Conservation (phyloP, 2,113 vertebrate genomes). For the Athene noctua region DNA sequence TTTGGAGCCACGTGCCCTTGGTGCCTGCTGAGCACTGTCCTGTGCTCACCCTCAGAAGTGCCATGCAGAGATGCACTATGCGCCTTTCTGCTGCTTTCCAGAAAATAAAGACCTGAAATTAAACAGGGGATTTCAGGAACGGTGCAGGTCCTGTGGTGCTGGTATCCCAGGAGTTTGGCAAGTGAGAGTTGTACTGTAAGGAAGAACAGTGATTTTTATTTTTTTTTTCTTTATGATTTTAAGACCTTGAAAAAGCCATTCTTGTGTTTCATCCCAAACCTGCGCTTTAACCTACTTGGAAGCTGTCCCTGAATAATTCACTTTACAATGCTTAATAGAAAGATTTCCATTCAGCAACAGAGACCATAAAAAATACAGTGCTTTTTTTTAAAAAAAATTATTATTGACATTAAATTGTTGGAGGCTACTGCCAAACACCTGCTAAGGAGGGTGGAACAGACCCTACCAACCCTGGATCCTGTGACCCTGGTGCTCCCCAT, state of each 20-base stretch:
- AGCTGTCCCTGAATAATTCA: background rate
- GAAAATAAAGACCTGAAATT: background rate
- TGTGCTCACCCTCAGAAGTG: background rate
- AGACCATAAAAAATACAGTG: background rate
- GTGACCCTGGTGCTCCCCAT: background rate
- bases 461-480: background rate
- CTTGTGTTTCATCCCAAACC: background rate
- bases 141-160: background rate
- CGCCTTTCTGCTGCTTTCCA: background rate
- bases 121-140: background rate
- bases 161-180: background rate
- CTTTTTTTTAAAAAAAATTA: background rate
- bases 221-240: background rate
- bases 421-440: background rate
- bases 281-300: conserved; percentile 38
- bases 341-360: background rate
- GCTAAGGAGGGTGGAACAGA: background rate
- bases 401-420: background rate
- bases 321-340: background rate
- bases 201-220: background rate
- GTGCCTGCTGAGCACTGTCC: background rate
- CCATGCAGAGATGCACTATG: rapidly evolving
- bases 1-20: background rate
- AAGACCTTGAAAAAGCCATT: background rate
- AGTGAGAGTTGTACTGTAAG: background rate